A percentile compares a stretch with the other conserved stretches of the same genome.
These are phyloP conservation scores for Crotophaga sulcirostris DNA, from an alignment of 2,113 vertebrate genomes.

Conservation along the genomic window DNA sequence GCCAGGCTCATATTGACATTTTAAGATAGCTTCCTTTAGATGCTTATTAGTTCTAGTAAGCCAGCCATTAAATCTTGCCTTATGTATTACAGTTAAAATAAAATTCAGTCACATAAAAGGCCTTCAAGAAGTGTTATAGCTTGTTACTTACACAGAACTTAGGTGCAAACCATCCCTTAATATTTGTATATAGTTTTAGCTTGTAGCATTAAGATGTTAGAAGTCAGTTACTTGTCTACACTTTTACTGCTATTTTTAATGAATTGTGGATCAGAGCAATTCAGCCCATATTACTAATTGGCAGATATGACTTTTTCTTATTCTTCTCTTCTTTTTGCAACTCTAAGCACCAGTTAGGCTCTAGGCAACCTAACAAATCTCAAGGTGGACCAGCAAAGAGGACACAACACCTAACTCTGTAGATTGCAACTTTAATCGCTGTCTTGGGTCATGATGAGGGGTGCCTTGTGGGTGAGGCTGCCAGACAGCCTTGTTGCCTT, in stretches of 20 bases:
- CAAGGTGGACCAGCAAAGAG: background rate
- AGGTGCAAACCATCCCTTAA: background rate
- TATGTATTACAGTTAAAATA: conserved; percentile 2
- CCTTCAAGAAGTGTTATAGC: background rate
- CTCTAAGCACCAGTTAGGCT: background rate
- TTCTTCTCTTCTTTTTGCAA: background rate
- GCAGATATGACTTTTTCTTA: background rate
- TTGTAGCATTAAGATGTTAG: background rate
- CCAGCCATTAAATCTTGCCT: conserved; percentile 4
- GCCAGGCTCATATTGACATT: conserved; percentile 15
- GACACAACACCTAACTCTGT: background rate
- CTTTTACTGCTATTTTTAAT: background rate
- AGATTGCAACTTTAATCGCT: accelerated
- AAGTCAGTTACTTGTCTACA: background rate
- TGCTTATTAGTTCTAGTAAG: conserved; percentile 43
- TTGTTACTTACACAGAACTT: background rate
- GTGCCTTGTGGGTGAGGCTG: background rate
- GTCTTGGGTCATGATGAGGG: background rate
- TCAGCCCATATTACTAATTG: background rate
- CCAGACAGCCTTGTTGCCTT: background rate
- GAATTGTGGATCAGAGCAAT: background rate
- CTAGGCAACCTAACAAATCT: background rate
- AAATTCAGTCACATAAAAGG: background rate
- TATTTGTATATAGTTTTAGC: background rate
- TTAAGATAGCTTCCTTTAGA: conserved; percentile 30